Conservation (phyloP, 2,888 invertebrate species). For the Drosophila neutralis region DNA sequence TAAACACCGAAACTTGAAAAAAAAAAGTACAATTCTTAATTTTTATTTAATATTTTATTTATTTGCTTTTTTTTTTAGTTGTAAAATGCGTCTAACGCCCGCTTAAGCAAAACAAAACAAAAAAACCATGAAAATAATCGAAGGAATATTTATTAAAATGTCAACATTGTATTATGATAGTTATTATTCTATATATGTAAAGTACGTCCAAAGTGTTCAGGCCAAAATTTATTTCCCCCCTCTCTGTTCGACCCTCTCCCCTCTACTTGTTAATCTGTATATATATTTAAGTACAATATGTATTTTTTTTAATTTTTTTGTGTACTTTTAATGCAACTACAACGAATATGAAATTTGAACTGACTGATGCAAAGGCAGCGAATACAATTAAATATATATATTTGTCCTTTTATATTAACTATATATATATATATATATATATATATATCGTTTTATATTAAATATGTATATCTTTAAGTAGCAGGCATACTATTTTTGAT, state of each 20-base stretch:
- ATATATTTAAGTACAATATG: slow-evolving; percentile 25
- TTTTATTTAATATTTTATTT: slow-evolving; percentile 38
- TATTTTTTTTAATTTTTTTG: slow-evolving; percentile 13
- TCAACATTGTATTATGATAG: slow-evolving; percentile 54
- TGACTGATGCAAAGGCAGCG: slow-evolving; percentile 61
- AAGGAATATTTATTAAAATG: slow-evolving; percentile 37
- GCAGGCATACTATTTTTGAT: slow-evolving; percentile 46
- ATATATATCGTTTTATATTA: background rate
- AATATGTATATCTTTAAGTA: slow-evolving; percentile 23
- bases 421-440: background rate
- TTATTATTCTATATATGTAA: slow-evolving; percentile 28
- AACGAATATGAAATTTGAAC: slow-evolving; percentile 57
- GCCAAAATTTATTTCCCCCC: slow-evolving; percentile 68
- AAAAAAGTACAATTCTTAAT: slow-evolving; percentile 55
- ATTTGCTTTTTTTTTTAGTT: slow-evolving; percentile 32
- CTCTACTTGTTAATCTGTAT: slow-evolving; percentile 24
- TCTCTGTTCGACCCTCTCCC: background rate
- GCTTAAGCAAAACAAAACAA: slow-evolving; percentile 20
- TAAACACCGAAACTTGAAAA: slow-evolving; percentile 57
- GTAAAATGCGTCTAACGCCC: slow-evolving; percentile 49
- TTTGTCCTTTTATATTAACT: slow-evolving; percentile 1
- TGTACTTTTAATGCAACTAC: slow-evolving; percentile 35
- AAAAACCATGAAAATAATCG: slow-evolving; percentile 27
- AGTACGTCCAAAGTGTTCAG: slow-evolving; percentile 80
- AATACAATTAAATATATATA: slow-evolving; percentile 32